Evolutionary conservation across 2,888 invertebrate species (phyloP), one percentile per base, ranked within the genome.

Genomic region (Diadegma fenestrale): DNA sequence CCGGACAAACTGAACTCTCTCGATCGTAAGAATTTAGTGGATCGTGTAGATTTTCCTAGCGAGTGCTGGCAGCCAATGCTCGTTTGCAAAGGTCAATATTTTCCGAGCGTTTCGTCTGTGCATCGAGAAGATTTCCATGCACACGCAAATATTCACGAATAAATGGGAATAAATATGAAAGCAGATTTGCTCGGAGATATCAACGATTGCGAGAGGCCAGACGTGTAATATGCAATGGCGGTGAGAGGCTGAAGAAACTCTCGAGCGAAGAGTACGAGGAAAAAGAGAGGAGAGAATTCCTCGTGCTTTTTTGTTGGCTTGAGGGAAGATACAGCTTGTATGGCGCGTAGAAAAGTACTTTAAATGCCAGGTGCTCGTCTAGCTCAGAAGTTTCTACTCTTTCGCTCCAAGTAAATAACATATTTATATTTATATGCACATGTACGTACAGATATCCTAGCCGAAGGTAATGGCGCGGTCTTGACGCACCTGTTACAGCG

Each of bases 401-500:
- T 58, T 58, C 26, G 37, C 19, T 26, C 30, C 10, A 30, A 43
- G 19, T 61, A 58, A 61, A 61, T 43, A 73, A 61, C n/a, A 58
- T 41, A 19, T 2, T 12, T n/a, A 69, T 69, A 69, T 41, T 17
- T 66, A 66, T 37, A 14, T 54, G 0, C 26, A 41, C 10, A 54
- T 19, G 54, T 8, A 54, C 17, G 2, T 54, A 12, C 37, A 51
- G 1, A 26, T 58, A 26, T 12, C 26, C 14, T 5, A 26, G 14
- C 58, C 14, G 14, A 10, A 54, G 54, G 54, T 45, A 75, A n/a
- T n/a, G 19, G 37, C 37, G n/a, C 33, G 64, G 48, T 64, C 22
- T 22, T 30, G 48, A 68, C 41, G 78, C 82, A 83, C 78, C 82
- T 83, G 82, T 78, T 83, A 54, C 45, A 45, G 19, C 78, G 68